Conservation (phyloP, 2,797 vertebrate genomes). For the Ptychadena robeensis region DNA sequence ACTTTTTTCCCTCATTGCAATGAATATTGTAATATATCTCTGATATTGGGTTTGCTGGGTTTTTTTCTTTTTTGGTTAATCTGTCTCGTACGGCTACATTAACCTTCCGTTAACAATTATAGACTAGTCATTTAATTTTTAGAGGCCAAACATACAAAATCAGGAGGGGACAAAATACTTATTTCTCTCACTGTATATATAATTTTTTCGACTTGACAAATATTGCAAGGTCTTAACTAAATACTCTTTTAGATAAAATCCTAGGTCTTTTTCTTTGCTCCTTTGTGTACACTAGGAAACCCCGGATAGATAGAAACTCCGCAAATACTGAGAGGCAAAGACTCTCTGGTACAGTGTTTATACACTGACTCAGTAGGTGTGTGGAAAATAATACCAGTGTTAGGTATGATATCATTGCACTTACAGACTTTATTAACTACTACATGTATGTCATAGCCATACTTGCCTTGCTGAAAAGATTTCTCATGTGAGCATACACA, state of each 20-base stretch:
- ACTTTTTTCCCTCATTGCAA: no score
- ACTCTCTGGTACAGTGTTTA: constrained; percentile 30
- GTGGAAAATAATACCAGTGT: constrained; percentile 22
- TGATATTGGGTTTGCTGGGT: no score
- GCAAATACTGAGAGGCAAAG: constrained; percentile 1
- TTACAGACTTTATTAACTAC: neutral
- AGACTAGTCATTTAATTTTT: no score
- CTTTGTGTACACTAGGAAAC: constrained; percentile 1
- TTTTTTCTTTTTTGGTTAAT: no score
- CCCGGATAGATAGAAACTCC: constrained; percentile 19
- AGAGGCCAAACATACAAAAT: no score
- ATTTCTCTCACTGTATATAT: no score
- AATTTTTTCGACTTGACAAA: neutral
- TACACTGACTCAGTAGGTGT: neutral
- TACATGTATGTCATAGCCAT: neutral
- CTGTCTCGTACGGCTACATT: no score
- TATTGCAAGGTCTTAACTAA: neutral
- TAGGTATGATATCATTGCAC: neutral
- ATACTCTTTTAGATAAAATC: neutral
- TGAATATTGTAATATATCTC: no score
- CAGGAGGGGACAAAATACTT: no score
- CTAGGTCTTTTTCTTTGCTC: neutral
- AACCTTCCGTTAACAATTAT: no score
- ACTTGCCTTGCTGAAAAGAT: no score
- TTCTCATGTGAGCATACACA: neutral